Conservation (phyloP, 2,113 vertebrate genomes). For the Marcusenius ussheri region DNA sequence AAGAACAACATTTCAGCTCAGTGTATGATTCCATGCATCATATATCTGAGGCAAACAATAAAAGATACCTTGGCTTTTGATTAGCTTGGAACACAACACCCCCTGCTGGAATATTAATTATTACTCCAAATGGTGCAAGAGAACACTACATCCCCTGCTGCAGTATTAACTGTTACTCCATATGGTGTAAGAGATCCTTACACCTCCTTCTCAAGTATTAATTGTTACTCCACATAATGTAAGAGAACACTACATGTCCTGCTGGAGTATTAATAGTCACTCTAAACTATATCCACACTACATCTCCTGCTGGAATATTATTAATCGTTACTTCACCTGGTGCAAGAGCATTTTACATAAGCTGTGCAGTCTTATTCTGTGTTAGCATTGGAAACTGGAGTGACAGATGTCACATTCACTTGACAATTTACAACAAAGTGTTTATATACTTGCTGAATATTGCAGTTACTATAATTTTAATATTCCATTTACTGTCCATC, state of each 20-base stretch:
- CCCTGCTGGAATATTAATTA: not conserved
- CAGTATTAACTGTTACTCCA: not conserved
- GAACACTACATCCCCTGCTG: not conserved
- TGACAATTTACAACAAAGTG: not conserved
- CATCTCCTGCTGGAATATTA: not conserved
- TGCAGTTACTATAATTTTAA: not conserved
- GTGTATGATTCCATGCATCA: conserved; percentile 24
- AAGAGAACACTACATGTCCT: not conserved
- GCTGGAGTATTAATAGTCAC: not conserved
- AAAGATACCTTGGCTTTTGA: conserved; percentile 28
- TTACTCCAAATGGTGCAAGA: not conserved
- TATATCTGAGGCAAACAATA: not conserved
- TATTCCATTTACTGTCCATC: not conserved
- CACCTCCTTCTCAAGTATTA: not conserved
- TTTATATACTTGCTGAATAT: not conserved
- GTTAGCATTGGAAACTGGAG: not conserved
- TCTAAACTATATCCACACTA: not conserved
- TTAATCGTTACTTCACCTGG: not conserved
- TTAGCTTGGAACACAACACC: not conserved
- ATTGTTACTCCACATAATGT: not conserved
- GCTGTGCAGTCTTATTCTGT: not conserved
- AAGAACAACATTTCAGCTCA: not conserved
- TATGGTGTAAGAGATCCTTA: not conserved
- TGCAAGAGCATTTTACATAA: not conserved
- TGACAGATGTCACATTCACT: not conserved